Evolutionary conservation across 2,888 invertebrate species (phyloP).

Genomic region (Diachrysia chrysitis): DNA sequence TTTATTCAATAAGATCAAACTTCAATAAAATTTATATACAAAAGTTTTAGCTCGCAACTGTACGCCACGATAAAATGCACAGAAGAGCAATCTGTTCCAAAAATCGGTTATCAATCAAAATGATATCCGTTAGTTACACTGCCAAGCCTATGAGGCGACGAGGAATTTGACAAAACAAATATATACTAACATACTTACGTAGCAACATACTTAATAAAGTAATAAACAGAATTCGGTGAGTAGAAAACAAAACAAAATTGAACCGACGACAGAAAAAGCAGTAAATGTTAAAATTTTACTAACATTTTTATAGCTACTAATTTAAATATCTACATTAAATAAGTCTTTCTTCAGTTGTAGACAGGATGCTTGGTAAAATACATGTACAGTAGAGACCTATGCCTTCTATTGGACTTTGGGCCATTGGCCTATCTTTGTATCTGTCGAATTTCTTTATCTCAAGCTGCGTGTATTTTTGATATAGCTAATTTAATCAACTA

Average conservation of each 20-base stretch:
- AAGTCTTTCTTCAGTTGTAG: no score
- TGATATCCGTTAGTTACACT: slow-evolving; percentile 8
- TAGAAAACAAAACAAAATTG: no score
- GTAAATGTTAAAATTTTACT: no score
- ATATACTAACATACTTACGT: neutral
- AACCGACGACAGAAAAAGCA: no score
- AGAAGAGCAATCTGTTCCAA: slow-evolving; percentile 33
- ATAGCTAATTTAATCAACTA: neutral
- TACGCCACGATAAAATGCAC: slow-evolving; percentile 24
- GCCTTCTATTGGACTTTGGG: neutral
- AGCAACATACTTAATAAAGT: neutral
- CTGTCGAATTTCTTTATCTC: neutral
- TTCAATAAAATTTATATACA: neutral
- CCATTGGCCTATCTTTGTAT: neutral
- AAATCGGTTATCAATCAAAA: slow-evolving; percentile 45
- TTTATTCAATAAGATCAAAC: no score
- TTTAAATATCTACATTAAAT: no score
- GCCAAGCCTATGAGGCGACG: neutral
- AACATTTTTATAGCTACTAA: no score
- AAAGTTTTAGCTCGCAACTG: neutral
- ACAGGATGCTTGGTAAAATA: no score
- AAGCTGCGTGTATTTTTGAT: neutral
- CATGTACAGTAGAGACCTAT: no score
- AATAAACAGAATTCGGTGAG: no score
- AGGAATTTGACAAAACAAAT: slow-evolving; percentile 4